These are phyloP conservation scores for Ciona savignyi DNA, from an alignment of 23 tunicate genomes.

Conservation along the genomic window DNA sequence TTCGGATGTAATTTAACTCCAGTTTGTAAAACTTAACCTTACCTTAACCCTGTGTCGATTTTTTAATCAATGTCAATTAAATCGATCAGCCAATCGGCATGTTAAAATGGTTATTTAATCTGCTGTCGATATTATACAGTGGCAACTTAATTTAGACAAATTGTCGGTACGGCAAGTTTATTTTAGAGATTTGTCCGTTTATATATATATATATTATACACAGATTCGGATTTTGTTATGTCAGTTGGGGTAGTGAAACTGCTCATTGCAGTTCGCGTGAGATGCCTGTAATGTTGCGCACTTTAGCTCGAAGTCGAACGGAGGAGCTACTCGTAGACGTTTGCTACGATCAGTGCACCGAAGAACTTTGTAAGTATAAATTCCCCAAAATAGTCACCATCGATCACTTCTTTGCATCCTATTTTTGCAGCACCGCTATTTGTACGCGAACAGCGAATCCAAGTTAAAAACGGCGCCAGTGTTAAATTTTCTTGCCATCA, in stretches of 20 bases:
- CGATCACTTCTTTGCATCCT: too few relatives aligned
- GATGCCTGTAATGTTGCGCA: conserved; percentile 15
- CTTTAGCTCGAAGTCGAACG: conserved; percentile 19
- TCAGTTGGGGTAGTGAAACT: conserved; percentile 3
- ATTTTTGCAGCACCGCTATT: conserved; percentile 4
- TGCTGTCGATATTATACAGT: too few relatives aligned
- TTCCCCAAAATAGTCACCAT: too few relatives aligned
- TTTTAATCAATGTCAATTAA: too few relatives aligned
- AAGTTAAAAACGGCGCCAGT: conserved; percentile 34
- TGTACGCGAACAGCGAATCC: conserved; percentile 20
- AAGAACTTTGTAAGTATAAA: conserved; percentile 10
- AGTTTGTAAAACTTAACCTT: too few relatives aligned
- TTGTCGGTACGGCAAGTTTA: too few relatives aligned
- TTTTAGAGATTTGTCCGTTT: too few relatives aligned
- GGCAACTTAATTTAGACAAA: too few relatives aligned
- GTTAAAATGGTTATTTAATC: too few relatives aligned
- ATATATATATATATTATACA: background rate
- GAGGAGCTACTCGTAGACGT: conserved; percentile 50
- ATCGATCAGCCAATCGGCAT: too few relatives aligned
- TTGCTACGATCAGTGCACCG: conserved; percentile 49
- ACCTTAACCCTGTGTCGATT: too few relatives aligned
- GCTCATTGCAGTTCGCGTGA: conserved; percentile 31
- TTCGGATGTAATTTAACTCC: too few relatives aligned
- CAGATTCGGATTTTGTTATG: conserved; percentile 58
- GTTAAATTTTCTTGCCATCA: conserved; percentile 17